These are phyloP conservation scores for Luehdorfia chinensis DNA, from an alignment of 1,140 invertebrate species.

Conservation along the genomic window DNA sequence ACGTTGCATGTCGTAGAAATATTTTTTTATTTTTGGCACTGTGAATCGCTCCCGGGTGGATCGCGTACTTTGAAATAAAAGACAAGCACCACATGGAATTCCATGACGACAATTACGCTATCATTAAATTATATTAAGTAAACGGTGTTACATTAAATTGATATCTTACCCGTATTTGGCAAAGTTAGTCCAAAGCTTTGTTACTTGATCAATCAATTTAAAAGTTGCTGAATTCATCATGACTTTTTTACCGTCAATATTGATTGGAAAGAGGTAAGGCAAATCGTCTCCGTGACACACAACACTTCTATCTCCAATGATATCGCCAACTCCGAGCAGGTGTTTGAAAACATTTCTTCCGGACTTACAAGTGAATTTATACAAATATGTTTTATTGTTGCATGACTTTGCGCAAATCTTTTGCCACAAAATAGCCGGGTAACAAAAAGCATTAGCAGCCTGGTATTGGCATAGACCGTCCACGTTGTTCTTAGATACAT, in stretches of 20 bases:
- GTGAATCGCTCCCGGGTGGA: no score
- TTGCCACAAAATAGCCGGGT: slow-evolving; percentile 23
- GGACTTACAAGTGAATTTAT: slow-evolving; percentile 44
- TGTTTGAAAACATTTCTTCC: slow-evolving; percentile 27
- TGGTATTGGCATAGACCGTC: slow-evolving; percentile 24
- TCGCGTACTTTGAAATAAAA: no score
- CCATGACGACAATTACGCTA: no score
- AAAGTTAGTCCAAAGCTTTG: slow-evolving; percentile 46
- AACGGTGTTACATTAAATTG: no score
- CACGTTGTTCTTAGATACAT: slow-evolving; percentile 18
- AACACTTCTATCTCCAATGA: slow-evolving; percentile 15
- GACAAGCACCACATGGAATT: no score
- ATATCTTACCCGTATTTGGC: slow-evolving; percentile 45
- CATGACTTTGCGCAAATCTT: slow-evolving; percentile 24
- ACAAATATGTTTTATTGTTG: slow-evolving; percentile 36
- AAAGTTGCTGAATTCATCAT: slow-evolving; percentile 24
- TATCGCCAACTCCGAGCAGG: slow-evolving; percentile 8
- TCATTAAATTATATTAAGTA: no score
- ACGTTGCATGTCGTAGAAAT: no score
- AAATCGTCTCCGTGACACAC: slow-evolving; percentile 39
- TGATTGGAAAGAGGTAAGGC: slow-evolving; percentile 35
- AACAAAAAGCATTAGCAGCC: slow-evolving; percentile 22
- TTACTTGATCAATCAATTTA: slow-evolving; percentile 34
- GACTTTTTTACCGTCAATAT: slow-evolving; percentile 11
- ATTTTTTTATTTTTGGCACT: no score